Conservation (phyloP, 2,113 vertebrate species). For the Lepus timidus region DNA sequence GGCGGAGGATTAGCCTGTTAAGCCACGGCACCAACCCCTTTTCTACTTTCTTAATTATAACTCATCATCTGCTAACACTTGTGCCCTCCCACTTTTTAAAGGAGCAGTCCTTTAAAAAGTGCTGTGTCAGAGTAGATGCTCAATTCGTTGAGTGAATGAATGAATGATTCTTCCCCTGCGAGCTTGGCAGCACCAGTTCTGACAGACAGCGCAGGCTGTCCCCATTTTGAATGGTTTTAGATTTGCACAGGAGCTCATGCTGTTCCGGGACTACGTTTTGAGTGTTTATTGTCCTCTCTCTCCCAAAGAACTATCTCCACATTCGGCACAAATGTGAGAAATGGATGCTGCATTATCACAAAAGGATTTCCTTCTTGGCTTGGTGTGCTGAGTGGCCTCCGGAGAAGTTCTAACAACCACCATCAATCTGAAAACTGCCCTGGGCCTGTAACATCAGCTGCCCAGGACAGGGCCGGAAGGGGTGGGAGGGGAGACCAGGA, state of each 20-base stretch:
- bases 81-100: background rate
- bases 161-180: no score
- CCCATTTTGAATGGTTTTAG: background rate
- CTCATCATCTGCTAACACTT: background rate
- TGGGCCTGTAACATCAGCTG: background rate
- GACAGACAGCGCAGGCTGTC: background rate
- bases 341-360: background rate
- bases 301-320: background rate
- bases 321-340: background rate
- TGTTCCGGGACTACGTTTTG: background rate
- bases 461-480: fast-evolving
- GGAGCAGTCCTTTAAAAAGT: background rate
- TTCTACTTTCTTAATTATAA: background rate
- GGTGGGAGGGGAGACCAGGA: background rate
- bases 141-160: background rate
- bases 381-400: background rate
- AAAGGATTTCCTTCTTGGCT: background rate
- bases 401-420: background rate
- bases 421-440: background rate
- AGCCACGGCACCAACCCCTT: background rate
- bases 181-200: background rate
- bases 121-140: no score
- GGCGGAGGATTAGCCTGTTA: no score
- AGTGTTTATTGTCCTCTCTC: background rate
- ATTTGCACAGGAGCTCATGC: background rate